These are phyloP conservation scores for Gymnocheta viridis DNA, from an alignment of 2,888 invertebrate species.

Conservation along the genomic window DNA sequence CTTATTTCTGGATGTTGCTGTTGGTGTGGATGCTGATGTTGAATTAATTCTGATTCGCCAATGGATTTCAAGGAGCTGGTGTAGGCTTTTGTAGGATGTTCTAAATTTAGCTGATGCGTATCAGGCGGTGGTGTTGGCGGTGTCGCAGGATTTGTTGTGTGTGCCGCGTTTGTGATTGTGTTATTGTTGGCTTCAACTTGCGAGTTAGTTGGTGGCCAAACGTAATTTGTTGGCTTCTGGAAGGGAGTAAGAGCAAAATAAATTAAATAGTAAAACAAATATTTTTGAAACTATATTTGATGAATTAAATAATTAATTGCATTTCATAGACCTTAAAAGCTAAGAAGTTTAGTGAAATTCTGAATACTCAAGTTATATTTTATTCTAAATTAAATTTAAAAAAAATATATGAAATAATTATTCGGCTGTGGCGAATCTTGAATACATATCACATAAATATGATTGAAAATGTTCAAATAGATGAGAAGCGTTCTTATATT, in stretches of 20 bases:
- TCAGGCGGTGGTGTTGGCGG: constrained; percentile 73
- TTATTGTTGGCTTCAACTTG: constrained; percentile 69
- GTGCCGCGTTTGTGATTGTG: constrained; percentile 68
- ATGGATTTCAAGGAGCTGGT: constrained; percentile 49
- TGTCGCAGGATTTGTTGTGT: constrained; percentile 70
- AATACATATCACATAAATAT: no score
- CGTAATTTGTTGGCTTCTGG: constrained; percentile 86
- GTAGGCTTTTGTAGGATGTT: constrained; percentile 56
- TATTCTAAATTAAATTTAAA: no score
- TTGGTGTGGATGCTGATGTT: constrained; percentile 67
- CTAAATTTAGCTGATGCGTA: constrained; percentile 44
- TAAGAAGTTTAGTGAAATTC: no score
- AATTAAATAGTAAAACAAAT: not conserved
- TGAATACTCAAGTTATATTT: no score
- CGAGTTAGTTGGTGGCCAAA: constrained; percentile 82
- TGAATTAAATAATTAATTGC: not conserved
- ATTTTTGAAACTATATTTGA: not conserved
- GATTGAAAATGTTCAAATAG: no score
- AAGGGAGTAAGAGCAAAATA: constrained; percentile 76
- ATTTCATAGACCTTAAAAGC: not conserved
- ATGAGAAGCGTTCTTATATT: no score
- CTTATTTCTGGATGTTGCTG: constrained; percentile 63
- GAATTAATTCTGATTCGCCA: constrained; percentile 49
- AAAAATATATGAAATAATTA: no score
- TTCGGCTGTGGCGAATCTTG: no score